phyloP scores from a whole-genome alignment of 2,888 invertebrate species.

The Agrotis ipsilon region DNA sequence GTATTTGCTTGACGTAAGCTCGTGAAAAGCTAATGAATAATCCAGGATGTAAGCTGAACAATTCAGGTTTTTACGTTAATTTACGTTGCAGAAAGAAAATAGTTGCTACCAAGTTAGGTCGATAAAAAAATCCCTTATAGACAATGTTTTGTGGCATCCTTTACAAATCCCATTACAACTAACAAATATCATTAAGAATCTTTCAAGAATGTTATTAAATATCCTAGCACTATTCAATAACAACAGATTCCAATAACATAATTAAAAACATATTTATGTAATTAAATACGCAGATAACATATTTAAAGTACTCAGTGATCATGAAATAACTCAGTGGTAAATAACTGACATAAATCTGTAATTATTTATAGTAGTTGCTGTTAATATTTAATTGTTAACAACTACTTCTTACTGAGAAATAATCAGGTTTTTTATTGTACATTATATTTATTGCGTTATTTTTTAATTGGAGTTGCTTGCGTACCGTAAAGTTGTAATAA shows the following conservation, averaged over 20 bases:
- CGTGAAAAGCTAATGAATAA: too few species aligned
- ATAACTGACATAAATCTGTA: constrained; percentile 37
- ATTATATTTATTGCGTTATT: constrained; percentile 19
- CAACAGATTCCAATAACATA: constrained; percentile 11
- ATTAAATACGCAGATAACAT: constrained; percentile 35
- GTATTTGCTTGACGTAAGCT: too few species aligned
- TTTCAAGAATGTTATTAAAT: constrained; percentile 1
- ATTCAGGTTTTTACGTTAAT: too few species aligned
- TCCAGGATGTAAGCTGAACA: too few species aligned
- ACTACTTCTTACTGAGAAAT: constrained; percentile 38
- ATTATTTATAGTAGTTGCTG: constrained; percentile 23
- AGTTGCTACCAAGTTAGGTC: too few species aligned
- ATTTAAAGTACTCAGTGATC: constrained; percentile 3
- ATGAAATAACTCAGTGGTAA: constrained; percentile 33
- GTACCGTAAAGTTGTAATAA: background rate
- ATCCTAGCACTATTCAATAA: constrained; percentile 9
- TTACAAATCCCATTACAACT: too few species aligned
- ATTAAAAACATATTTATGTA: constrained; percentile 23
- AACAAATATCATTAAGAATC: background rate
- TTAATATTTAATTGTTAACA: constrained; percentile 36
- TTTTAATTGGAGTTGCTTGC: background rate
- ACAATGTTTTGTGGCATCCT: background rate
- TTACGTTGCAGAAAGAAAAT: too few species aligned
- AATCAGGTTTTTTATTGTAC: constrained; percentile 17
- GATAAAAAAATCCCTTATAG: too few species aligned